Conservation (phyloP, 2,797 vertebrate genomes). For the Malurus splendens region DNA sequence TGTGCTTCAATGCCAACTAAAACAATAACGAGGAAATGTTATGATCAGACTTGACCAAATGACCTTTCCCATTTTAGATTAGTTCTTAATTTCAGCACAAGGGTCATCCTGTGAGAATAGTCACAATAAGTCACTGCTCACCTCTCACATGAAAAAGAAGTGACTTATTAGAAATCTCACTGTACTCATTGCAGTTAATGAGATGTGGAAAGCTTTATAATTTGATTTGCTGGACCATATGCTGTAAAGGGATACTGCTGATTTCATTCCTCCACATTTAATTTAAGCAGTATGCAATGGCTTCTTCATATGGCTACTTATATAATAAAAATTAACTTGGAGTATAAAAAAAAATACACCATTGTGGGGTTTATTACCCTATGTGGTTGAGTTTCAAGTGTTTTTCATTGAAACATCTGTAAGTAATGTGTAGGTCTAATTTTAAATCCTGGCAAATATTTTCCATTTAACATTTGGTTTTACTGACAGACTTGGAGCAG, state of each 20-base stretch:
- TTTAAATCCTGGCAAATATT: conserved; percentile 82
- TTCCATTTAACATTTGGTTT: conserved; percentile 79
- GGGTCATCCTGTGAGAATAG: conserved; percentile 75
- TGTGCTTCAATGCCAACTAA: conserved; percentile 74
- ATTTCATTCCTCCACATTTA: conserved; percentile 83
- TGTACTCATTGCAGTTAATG: conserved; percentile 83
- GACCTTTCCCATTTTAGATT: conserved; percentile 78
- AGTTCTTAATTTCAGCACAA: conserved; percentile 76
- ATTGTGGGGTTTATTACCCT: conserved; percentile 90
- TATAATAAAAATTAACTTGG: conserved; percentile 87
- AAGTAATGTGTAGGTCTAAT: conserved; percentile 82
- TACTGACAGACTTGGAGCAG: conserved; percentile 68
- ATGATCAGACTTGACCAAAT: conserved; percentile 76
- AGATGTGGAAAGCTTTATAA: conserved; percentile 85
- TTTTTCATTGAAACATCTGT: conserved; percentile 90
- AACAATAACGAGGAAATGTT: conserved; percentile 78
- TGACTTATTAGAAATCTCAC: conserved; percentile 81
- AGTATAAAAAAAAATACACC: conserved; percentile 80
- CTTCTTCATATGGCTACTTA: conserved; percentile 85
- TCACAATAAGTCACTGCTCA: conserved; percentile 76
- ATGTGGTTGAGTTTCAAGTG: conserved; percentile 84
- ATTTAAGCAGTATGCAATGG: conserved; percentile 85
- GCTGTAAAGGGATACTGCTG: conserved; percentile 79
- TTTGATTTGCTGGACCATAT: conserved; percentile 85
- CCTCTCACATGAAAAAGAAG: conserved; percentile 77